A percentile compares a stretch with the other conserved stretches of the same genome.
Evolutionary conservation across 1,140 invertebrate species (phyloP).

Genomic region (Pteromalus puparum): DNA sequence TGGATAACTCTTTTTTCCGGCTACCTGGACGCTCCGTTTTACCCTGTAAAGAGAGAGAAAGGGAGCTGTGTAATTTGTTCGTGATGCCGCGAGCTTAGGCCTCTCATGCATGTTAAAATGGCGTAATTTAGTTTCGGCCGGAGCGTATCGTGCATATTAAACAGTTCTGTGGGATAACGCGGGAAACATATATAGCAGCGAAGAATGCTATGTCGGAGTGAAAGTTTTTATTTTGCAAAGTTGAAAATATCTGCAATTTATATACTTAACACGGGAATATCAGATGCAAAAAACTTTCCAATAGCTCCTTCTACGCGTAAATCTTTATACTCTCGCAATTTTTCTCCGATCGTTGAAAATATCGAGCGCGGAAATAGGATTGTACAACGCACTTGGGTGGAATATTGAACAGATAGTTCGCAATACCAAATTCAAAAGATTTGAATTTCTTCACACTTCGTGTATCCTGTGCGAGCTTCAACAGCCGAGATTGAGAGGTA

Average conservation of each 20-base stretch:
- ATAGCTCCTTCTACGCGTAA: not conserved
- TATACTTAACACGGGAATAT: not conserved
- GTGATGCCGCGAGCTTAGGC: not conserved
- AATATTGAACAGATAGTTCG: constrained; percentile 38
- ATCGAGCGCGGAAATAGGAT: not conserved
- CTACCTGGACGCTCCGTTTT: not conserved
- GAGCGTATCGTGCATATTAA: not conserved
- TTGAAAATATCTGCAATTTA: not conserved
- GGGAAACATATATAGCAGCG: not conserved
- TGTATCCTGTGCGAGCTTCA: not conserved
- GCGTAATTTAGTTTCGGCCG: not conserved
- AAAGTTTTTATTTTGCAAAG: not conserved
- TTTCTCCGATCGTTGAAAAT: not conserved
- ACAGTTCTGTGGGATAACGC: not conserved
- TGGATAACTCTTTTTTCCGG: constrained; percentile 38
- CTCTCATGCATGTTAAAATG: not conserved
- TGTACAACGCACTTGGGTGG: not conserved
- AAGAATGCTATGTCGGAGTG: not conserved
- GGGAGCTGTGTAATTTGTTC: constrained; percentile 17
- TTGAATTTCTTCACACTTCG: constrained; percentile 20
- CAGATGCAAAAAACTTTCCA: not conserved
- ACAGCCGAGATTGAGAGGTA: constrained; percentile 7
- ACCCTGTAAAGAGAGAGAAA: not conserved
- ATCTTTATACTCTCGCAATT: not conserved
- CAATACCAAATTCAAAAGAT: constrained; percentile 29